A percentile compares a stretch with the other conserved stretches of the same genome.
These are phyloP conservation scores for Carlito syrichta DNA, from an alignment of 2,113 vertebrate genomes.

Conservation along the genomic window DNA sequence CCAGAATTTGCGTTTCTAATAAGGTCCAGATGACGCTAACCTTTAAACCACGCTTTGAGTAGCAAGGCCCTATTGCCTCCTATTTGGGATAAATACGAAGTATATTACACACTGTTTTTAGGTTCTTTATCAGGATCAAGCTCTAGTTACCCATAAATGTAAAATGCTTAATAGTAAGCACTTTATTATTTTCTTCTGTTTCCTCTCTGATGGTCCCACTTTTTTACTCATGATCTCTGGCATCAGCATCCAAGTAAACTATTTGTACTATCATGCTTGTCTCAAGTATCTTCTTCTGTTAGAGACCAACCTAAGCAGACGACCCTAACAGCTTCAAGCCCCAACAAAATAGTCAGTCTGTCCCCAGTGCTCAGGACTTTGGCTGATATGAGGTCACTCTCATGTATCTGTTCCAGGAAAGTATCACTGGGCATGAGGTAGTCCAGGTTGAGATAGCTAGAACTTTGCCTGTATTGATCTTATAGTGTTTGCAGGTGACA, in stretches of 20 bases:
- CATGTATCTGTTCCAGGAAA: slow-evolving; percentile 37
- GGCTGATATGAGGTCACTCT: not conserved
- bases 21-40: not conserved
- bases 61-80: not conserved
- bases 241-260: not conserved
- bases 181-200: not conserved
- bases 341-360: not conserved
- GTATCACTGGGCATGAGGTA: slow-evolving; percentile 31
- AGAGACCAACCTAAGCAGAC: not conserved
- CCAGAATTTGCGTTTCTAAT: not conserved
- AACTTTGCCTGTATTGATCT: slow-evolving; percentile 57
- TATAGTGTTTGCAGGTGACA: slow-evolving; percentile 54
- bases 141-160: not conserved
- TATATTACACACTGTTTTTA: not conserved
- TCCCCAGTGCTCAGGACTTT: not conserved
- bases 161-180: not conserved
- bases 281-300: not conserved
- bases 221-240: not conserved
- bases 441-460: slow-evolving; percentile 30
- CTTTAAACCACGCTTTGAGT: not conserved
- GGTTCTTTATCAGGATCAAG: not conserved
- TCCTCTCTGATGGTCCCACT: not conserved
- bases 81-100: not conserved
- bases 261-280: not conserved
- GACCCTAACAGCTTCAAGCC: not conserved